These are phyloP conservation scores for Lutjanus argentimaculatus DNA, from an alignment of 2,797 vertebrate genomes.

Conservation along the genomic window DNA sequence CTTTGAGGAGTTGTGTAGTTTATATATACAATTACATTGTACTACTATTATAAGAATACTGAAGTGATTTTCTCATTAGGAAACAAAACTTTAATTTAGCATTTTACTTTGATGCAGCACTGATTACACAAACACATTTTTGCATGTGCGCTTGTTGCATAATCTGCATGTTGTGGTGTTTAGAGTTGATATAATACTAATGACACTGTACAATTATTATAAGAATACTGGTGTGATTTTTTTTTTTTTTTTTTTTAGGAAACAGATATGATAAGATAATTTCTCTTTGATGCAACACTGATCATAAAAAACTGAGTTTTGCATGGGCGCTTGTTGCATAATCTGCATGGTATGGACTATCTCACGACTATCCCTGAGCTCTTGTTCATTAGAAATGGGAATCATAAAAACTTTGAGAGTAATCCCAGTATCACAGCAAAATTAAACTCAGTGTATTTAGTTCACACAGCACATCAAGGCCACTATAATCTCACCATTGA, in stretches of 20 bases:
- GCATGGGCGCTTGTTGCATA: constrained; percentile 7
- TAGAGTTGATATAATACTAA: background rate
- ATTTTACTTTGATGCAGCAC: background rate
- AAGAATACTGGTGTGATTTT: background rate
- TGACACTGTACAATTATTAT: background rate
- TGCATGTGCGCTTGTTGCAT: background rate
- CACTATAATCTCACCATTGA: constrained; percentile 11
- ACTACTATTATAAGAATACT: background rate
- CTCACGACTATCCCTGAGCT: background rate
- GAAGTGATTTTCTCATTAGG: background rate
- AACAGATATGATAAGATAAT: background rate
- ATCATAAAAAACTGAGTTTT: background rate
- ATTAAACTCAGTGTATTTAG: background rate
- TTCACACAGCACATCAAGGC: background rate
- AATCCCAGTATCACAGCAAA: background rate
- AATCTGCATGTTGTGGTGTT: constrained; percentile 17
- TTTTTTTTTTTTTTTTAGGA: background rate
- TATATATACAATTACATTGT: constrained; percentile 27
- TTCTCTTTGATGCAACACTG: background rate
- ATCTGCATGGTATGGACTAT: constrained; percentile 30
- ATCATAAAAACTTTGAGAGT: constrained; percentile 20
- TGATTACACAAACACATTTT: background rate
- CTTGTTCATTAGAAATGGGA: background rate
- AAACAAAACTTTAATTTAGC: background rate
- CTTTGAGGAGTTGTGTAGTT: constrained; percentile 31